Evolutionary conservation across 2,888 invertebrate species (phyloP), one percentile per base, ranked within the genome.

Genomic region (Hyposoter didymator): DNA sequence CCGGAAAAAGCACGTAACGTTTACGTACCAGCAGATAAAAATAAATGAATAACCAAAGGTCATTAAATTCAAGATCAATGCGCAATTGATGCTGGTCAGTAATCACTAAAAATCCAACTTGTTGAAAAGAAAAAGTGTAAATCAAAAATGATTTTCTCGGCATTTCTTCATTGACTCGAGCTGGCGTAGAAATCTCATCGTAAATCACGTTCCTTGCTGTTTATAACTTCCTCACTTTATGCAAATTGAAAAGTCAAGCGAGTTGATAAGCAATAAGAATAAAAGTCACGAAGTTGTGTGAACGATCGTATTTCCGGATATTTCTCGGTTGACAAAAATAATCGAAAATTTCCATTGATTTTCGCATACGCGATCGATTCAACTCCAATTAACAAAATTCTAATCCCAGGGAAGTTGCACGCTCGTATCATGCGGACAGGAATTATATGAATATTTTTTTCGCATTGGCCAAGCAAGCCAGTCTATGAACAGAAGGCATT

Each of bases 401-500:
- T 64, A 70, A 75, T 84, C 35, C 35, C 78, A 59, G 32, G 52
- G 35, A 49, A n/a, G 49, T 32, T 47, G 49, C 49, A 17, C 49
- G 49, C n/a, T 49, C 19, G n/a, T 35, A 35, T 17, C 47, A 67
- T 35, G 10, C 8, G 19, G 2, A 52, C 28, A 19, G 55, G 12
- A 49, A 49, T 55, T 59, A 43, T 47, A 55, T 70, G 47, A n/a
- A 47, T 22, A 10, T 62, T 59, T 62, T 67, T 62, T 52, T 39
- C 28, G 17, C 52, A 10, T 59, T 59, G 32, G 35, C 19, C 75
- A 32, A 39, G n/a, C 55, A 22, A 22, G 49, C 39, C 17, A 14
- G 35, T 32, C 49, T 82, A 35, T 62, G 78, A 35, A 67, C 43
- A 64, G 66, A 72, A 80, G 80, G 72, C 81, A 86, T 83, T 80